Evolutionary conservation across 2,797 vertebrate genomes (phyloP), one percentile per base, ranked within the genome.

Genomic region (Pipistrellus kuhlii): DNA sequence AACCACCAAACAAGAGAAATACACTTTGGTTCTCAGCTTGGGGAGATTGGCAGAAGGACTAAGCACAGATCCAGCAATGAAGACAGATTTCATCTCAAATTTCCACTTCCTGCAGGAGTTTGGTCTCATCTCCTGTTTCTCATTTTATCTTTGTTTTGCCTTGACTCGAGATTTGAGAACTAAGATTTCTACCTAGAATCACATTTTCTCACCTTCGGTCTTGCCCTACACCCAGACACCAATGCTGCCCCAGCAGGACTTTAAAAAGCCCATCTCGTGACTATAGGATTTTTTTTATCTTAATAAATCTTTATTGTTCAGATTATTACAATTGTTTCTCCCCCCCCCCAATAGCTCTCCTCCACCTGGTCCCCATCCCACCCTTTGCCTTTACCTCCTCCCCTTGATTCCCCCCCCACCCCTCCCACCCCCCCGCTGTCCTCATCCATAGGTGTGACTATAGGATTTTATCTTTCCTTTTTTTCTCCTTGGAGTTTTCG

Each of bases 1-100:
- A 96, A 81, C 71, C 30, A 83, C n/a, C 69, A 62, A 46, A 53
- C 46, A 85, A 90, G 25, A 86, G 53, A 88, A 77, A 94, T 35
- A 71, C 4, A 53, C 72, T 85, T 62, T 66, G 71, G 32, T 80
- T 77, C 48, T 12, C 46, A 64, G 62, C 35, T 92, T 30, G 57
- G 20, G 62, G 14, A 92, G 53, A 87, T 0, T 23, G 44, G 83
- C 38, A 27, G 14, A 55, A 35, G 15, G 44, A 76, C 27, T 44
- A 64, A 82, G 6, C n/a, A 72, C 17, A 76, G 32, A 75, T 27
- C 30, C 13, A 68, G 53, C 21, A 41, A 41, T n/a, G 38, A 75
- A 80, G 20, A 93, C 17, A 77, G 23, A 89, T 53, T 91, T 80
- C n/a, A 66, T 23, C 72, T 35, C n/a, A 66, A 68, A 89, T 35